Evolutionary conservation across 2,797 vertebrate species (phyloP).

Genomic region (Epinephelus awoara): DNA sequence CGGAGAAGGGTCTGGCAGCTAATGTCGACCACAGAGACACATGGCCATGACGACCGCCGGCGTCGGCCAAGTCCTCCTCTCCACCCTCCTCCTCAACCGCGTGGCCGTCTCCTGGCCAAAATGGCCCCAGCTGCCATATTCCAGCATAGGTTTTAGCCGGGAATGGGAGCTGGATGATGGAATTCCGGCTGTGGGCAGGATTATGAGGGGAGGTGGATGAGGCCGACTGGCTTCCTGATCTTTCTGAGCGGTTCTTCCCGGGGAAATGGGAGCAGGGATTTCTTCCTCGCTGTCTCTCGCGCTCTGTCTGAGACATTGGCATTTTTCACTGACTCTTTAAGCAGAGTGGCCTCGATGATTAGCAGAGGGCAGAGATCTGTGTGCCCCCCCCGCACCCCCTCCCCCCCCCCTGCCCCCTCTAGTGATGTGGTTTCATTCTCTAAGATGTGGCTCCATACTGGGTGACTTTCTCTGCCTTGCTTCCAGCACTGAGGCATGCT

Average conservation of each 20-base stretch:
- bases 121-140: constrained; percentile 72
- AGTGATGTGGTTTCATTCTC: constrained; percentile 66
- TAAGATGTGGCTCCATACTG: constrained; percentile 45
- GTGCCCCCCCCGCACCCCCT: background rate
- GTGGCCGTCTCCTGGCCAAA: constrained; percentile 68
- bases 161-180: constrained; percentile 77
- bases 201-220: constrained; percentile 72
- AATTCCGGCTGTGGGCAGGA: constrained; percentile 77
- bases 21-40: constrained; percentile 68
- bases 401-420: background rate
- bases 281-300: constrained; percentile 27
- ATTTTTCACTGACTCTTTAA: constrained; percentile 60
- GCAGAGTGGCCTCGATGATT: constrained; percentile 67
- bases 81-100: constrained; percentile 46
- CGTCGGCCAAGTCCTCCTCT: constrained; percentile 73
- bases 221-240: constrained; percentile 74
- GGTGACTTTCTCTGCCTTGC: constrained; percentile 46
- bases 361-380: constrained; percentile 54
- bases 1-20: constrained; percentile 69
- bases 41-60: constrained; percentile 56
- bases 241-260: constrained; percentile 66
- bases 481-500: constrained; percentile 41
- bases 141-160: constrained; percentile 68
- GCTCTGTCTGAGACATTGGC: constrained; percentile 39
- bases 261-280: constrained; percentile 73